Evolutionary conservation across 2,797 vertebrate genomes (phyloP).

Genomic region (Pantherophis alleghaniensis): DNA sequence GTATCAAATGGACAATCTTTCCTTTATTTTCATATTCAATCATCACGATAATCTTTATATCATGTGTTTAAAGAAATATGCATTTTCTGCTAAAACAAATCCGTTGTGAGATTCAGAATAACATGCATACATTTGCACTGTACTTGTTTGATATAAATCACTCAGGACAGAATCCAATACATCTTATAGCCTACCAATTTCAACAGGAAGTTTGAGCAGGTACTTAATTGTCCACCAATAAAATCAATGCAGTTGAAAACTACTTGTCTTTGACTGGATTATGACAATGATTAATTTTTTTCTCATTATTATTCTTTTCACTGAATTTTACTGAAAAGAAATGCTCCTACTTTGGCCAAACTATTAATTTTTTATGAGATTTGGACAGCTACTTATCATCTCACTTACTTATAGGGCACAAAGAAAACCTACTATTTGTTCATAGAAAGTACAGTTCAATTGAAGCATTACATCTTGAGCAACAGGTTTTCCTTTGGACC

Average conservation of each 20-base stretch:
- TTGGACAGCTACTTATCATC: neutral
- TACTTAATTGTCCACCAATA: neutral
- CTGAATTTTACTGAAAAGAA: constrained; percentile 9
- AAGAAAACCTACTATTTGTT: neutral
- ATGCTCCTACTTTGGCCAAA: neutral
- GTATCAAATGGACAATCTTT: neutral
- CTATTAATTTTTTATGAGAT: neutral
- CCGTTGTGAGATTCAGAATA: neutral
- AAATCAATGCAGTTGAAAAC: neutral
- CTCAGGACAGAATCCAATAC: neutral
- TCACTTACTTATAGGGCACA: neutral
- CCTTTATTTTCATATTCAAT: neutral
- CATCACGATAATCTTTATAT: neutral
- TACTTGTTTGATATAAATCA: neutral
- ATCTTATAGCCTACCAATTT: neutral
- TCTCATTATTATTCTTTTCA: neutral
- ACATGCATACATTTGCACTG: neutral
- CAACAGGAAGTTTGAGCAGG: neutral
- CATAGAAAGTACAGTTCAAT: neutral
- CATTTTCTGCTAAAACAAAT: neutral
- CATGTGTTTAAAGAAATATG: neutral
- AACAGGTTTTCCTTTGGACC: neutral
- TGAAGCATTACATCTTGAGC: neutral
- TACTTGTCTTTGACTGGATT: neutral
- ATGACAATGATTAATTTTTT: neutral